Percentiles rank a stretch among this genome's conserved stretches.
Evolutionary conservation across 2,888 invertebrate genomes (phyloP).

Genomic region (Idaea dimidiata): DNA sequence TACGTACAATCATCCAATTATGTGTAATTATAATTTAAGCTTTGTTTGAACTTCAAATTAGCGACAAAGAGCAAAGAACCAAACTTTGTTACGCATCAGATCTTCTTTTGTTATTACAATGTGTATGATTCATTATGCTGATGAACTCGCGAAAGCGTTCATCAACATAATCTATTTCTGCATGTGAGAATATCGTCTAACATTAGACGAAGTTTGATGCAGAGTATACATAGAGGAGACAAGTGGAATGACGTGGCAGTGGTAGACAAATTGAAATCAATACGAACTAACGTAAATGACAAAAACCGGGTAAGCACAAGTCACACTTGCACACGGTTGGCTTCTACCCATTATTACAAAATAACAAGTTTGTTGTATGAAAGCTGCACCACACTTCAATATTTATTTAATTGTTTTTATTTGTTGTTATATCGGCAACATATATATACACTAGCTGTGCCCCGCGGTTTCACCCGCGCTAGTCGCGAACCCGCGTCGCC

Average conservation of each 20-base stretch:
- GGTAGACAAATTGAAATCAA: background rate
- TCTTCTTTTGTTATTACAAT: conserved; percentile 4
- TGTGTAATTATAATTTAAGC: background rate
- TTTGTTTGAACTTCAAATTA: background rate
- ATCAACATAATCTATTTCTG: background rate
- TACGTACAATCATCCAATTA: too few species aligned
- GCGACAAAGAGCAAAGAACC: background rate
- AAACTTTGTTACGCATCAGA: conserved; percentile 8
- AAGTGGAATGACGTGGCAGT: background rate
- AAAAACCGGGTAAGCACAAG: background rate
- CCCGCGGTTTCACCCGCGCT: too few species aligned
- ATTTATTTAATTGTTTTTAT: too few species aligned
- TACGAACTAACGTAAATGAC: background rate
- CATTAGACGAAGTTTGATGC: background rate
- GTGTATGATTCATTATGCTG: conserved; percentile 1
- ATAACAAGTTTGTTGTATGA: too few species aligned
- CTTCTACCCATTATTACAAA: too few species aligned
- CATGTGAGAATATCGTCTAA: background rate
- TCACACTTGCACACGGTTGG: too few species aligned
- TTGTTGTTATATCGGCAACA: too few species aligned
- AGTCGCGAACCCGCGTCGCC: too few species aligned
- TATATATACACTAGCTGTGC: too few species aligned
- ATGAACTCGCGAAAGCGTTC: background rate
- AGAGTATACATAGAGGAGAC: background rate
- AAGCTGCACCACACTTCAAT: too few species aligned